Base-by-base conservation (phyloP, 1,140 invertebrate species). In the Hypsibius dujardini region DNA sequence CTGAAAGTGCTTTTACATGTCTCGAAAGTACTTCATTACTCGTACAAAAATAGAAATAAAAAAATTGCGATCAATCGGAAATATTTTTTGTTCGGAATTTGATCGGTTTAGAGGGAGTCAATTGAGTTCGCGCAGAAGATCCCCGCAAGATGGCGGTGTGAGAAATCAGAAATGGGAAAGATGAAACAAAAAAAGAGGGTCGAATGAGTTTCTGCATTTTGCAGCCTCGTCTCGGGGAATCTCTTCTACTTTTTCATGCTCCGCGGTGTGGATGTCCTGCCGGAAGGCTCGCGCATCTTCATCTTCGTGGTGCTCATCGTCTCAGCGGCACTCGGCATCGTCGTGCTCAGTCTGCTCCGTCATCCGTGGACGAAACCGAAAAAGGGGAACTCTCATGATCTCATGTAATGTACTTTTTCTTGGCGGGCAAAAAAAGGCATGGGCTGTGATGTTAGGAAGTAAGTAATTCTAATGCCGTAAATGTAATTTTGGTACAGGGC, bases 221-320 rank as follows among this genome's bases (percentile, higher is more conserved):
- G 7, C 42, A 67, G 62, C 7, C 45, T 67, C 3, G 62, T 67
- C 7, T 12, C 45, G 12, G 62, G 62, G 42, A 67, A 67, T 42
- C 42, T 67, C 12, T 67, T 67, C 42, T 67, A 67, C 62, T 67
- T 67, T 42, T 12, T 67, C 12, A 67, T 67, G 62, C 7, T 67
- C 3, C 62, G 42, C 12, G 62, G 62, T 7, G 12, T 67, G 42
- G 45, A 12, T 7, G 42, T 42, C 42, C 12, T 67, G 7, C 12
- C 62, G 12, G 42, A 12, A 67, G 45, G 45, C 12, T 7, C 12
- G 12, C 62, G 62, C 12, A 67, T 45, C 12, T 15, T 67, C 12
- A 3, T 67, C 45, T 67, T 67, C 45, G 62, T 67, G 12, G 62
- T 67, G 12, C 45, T 67, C 3, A 67, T 67, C 45, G 42, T 12